A percentile compares a stretch with the other conserved stretches of the same genome.
These are phyloP conservation scores for Aphaenogaster floridana DNA, from an alignment of 1,140 invertebrate genomes.

Conservation along the genomic window DNA sequence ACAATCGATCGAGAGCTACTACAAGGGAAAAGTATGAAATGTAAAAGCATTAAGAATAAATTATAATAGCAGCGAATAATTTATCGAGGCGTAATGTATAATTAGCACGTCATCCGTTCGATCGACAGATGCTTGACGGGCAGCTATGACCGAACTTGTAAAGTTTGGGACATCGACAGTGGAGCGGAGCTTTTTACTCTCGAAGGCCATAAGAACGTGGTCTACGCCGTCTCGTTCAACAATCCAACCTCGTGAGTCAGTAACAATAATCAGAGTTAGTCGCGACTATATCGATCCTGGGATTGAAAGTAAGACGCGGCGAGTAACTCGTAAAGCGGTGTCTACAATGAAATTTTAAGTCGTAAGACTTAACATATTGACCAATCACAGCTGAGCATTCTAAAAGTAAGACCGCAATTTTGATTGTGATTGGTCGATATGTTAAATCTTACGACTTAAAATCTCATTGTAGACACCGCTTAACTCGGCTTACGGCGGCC, in stretches of 20 bases:
- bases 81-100: background rate
- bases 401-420: no score
- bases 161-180: slow-evolving; percentile 92
- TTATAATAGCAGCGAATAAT: background rate
- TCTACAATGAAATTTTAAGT: no score
- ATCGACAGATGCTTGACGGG: slow-evolving; percentile 91
- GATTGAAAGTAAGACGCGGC: no score
- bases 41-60: background rate
- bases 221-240: slow-evolving; percentile 93
- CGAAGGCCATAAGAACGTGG: slow-evolving; percentile 93
- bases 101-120: background rate
- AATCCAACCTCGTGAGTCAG: slow-evolving; percentile 91
- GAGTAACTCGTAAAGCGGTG: no score
- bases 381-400: no score
- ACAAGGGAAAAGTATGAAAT: background rate
- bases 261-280: slow-evolving; percentile 26
- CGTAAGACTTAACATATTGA: no score
- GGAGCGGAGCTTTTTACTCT: slow-evolving; percentile 91
- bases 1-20: background rate
- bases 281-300: slow-evolving; percentile 3
- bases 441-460: no score
- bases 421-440: no score
- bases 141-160: slow-evolving; percentile 95
- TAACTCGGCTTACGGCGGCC: background rate
- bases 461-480: no score